These are phyloP conservation scores for Cephalopterus ornatus DNA, from an alignment of 2,113 vertebrate species.

Conservation along the genomic window DNA sequence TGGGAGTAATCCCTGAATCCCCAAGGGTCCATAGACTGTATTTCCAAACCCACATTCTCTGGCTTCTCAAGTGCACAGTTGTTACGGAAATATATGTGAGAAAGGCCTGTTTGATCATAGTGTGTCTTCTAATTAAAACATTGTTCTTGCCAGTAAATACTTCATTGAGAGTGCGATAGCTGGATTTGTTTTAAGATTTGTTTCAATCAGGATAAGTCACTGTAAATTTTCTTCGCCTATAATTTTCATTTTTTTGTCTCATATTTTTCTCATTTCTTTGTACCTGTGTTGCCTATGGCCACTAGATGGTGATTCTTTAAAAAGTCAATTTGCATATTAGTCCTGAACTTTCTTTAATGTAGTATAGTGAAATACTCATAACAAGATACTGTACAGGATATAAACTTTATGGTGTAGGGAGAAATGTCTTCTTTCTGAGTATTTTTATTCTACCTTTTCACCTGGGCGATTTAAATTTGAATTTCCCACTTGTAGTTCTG, in stretches of 20 bases:
- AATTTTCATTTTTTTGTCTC: neutral
- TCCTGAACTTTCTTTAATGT: neutral
- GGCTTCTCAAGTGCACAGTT: neutral
- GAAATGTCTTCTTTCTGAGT: neutral
- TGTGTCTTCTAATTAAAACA: neutral
- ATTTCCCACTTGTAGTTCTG: neutral
- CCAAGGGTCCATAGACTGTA: neutral
- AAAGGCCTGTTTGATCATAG: neutral
- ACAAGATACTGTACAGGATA: fast-evolving
- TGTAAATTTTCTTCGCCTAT: neutral
- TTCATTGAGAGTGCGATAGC: neutral
- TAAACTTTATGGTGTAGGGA: neutral
- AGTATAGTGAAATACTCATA: neutral
- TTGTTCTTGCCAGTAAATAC: neutral
- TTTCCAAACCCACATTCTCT: neutral
- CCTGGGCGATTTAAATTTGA: neutral
- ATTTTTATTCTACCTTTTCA: neutral
- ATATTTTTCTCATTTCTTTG: neutral
- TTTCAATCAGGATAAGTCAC: neutral
- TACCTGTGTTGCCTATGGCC: neutral
- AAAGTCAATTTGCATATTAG: neutral
- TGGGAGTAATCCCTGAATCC: neutral
- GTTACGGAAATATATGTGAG: neutral
- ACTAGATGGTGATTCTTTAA: neutral
- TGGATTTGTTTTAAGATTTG: neutral